Base-by-base conservation (phyloP, 1,140 invertebrate genomes). In the Drosophila ironensis region DNA sequence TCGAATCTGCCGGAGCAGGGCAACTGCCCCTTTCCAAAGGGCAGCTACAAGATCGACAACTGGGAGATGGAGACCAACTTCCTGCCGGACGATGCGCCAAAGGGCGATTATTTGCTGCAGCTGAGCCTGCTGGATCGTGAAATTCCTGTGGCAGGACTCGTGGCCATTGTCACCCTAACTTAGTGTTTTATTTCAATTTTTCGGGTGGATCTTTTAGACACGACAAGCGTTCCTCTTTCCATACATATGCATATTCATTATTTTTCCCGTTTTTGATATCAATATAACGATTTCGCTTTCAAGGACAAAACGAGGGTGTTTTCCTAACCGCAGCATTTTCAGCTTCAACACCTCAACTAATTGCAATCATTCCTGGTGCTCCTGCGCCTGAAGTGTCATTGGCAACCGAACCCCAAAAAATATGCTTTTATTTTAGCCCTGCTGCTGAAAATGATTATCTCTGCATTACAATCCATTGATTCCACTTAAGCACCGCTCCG, bases 391-490 rank as follows among this genome's bases (percentile, higher is more conserved):
- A 28, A 20, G 63, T 30, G 77, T 77, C 78, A 77, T 72, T 76
- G 69, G 76, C 73, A 82, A 71, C 75, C 45, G 30, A 41, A 63
- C 41, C 50, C 64, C 63, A 64, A 41, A 64, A 27, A 22, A n/a
- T 19, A 11, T n/a, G 22, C 6, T 7, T n/a, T 16, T 16, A 25
- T 47, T 25, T 7, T 16, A 12, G 5, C 20, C 16, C 6, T 22
- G 19, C 40, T 19, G 28, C 59, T 77, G 64, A 70, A 84, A 86
- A 71, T 86, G 80, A 84, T 84, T 86, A 84, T 84, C 80, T 84
- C 66, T 71, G 71, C 66, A 86, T 84, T 86, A 84, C 80, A 86
- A 86, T 86, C 80, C 80, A 84, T 84, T 84, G 80, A 84, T 84
- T 86, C 74, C 80, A 84, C 80, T 84, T 84, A 86, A 86, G 80